Percentiles rank a stretch among this genome's conserved stretches.
Conservation (phyloP, 2,797 vertebrate species). For the Dendrocincla fuliginosa region DNA sequence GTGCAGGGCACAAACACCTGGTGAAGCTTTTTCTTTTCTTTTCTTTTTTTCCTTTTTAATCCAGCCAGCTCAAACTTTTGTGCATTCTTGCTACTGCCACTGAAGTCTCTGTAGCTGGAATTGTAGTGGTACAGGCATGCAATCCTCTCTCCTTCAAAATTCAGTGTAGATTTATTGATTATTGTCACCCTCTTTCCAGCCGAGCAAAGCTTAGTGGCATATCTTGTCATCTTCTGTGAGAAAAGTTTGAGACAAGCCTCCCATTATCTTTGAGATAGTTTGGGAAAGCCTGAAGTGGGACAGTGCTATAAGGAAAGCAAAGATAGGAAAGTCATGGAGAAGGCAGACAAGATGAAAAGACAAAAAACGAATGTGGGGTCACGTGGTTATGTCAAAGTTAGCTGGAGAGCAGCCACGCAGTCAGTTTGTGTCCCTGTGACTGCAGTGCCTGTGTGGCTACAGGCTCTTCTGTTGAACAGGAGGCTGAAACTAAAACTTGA, state of each 20-base stretch:
- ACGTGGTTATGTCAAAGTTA: not conserved
- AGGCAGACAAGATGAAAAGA: not conserved
- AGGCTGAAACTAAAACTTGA: not conserved
- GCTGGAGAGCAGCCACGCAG: not conserved
- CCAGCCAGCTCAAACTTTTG: not conserved
- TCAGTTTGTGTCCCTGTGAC: not conserved
- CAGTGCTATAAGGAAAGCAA: not conserved
- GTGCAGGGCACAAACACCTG: not conserved
- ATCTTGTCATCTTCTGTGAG: not conserved
- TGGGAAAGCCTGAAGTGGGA: not conserved
- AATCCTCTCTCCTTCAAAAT: not conserved
- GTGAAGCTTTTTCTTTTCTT: not conserved
- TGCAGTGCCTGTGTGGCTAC: not conserved
- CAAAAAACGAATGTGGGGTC: not conserved
- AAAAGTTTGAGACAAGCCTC: not conserved
- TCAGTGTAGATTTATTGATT: not conserved
- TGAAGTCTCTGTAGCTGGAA: not conserved
- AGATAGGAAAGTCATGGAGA: not conserved
- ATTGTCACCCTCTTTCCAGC: not conserved
- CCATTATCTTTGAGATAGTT: not conserved
- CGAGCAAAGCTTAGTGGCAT: not conserved
- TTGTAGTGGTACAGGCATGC: not conserved
- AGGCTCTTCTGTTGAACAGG: not conserved
- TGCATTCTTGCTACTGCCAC: not conserved
- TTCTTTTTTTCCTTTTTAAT: not conserved